Conservation (phyloP, 2,113 vertebrate genomes). For the Ceuthmochares aereus region DNA sequence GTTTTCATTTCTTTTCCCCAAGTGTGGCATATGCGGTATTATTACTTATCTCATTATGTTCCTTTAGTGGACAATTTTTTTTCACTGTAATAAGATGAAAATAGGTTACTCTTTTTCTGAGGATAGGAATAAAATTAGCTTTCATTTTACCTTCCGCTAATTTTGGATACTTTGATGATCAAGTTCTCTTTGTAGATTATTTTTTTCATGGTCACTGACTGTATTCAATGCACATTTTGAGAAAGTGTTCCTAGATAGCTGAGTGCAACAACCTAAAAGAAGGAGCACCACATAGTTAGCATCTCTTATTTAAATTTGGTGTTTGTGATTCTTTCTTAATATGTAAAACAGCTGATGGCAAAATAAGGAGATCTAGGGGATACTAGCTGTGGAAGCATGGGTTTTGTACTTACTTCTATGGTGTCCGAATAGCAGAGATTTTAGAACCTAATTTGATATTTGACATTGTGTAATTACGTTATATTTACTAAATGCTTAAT, state of each 20-base stretch:
- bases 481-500: not conserved
- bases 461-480: not conserved
- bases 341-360: not conserved
- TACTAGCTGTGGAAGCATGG: not conserved
- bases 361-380: not conserved
- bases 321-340: not conserved
- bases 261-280: not conserved
- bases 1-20: not conserved
- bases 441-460: not conserved
- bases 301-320: not conserved
- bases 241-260: not conserved
- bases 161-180: not conserved
- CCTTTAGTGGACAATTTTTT: not conserved
- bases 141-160: not conserved
- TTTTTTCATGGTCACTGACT: not conserved
- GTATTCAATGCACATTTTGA: not conserved
- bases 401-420: not conserved
- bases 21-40: not conserved
- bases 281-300: not conserved
- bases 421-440: not conserved
- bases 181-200: not conserved
- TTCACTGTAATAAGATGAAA: not conserved
- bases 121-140: not conserved
- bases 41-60: not conserved
- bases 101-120: not conserved